A percentile compares a stretch with the other conserved stretches of the same genome.
Evolutionary conservation across 2,888 invertebrate genomes (phyloP).

Genomic region (Cancer borealis): DNA sequence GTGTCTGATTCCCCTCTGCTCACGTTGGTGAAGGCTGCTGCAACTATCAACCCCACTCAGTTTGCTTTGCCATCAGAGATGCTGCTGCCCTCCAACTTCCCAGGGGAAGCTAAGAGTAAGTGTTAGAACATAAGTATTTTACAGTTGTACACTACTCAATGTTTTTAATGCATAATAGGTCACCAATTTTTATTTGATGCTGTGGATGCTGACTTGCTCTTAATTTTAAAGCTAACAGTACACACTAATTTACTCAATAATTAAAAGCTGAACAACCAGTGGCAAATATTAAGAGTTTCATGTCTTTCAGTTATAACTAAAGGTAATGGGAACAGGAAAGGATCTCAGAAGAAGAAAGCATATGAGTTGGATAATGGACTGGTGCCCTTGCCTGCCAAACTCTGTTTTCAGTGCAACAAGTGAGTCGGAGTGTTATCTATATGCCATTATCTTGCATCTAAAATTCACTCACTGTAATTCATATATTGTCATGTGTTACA

Average conservation of each 20-base stretch:
- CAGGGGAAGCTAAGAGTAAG: conserved; percentile 82
- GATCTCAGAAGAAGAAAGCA: conserved; percentile 80
- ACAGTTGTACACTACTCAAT: neutral
- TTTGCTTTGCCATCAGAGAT: conserved; percentile 92
- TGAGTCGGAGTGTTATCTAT: conserved; percentile 80
- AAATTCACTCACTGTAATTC: neutral
- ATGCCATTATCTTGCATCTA: neutral
- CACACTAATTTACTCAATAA: neutral
- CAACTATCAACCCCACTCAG: conserved; percentile 92
- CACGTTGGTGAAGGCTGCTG: conserved; percentile 89
- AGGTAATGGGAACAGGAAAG: conserved; percentile 78
- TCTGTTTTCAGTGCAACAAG: conserved; percentile 91
- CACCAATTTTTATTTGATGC: neutral
- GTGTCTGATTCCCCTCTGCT: conserved; percentile 85
- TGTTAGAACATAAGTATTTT: conserved; percentile 46
- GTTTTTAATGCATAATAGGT: neutral
- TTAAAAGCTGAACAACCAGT: neutral
- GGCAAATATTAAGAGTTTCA: neutral
- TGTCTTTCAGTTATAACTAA: conserved; percentile 78
- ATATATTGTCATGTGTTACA: neutral
- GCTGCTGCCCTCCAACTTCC: conserved; percentile 87
- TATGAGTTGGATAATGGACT: conserved; percentile 85
- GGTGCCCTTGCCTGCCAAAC: conserved; percentile 90
- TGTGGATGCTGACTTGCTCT: neutral
- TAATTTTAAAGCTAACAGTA: neutral